Evolutionary conservation across 2,113 vertebrate genomes (phyloP).

Genomic region (Hystrix cristata): DNA sequence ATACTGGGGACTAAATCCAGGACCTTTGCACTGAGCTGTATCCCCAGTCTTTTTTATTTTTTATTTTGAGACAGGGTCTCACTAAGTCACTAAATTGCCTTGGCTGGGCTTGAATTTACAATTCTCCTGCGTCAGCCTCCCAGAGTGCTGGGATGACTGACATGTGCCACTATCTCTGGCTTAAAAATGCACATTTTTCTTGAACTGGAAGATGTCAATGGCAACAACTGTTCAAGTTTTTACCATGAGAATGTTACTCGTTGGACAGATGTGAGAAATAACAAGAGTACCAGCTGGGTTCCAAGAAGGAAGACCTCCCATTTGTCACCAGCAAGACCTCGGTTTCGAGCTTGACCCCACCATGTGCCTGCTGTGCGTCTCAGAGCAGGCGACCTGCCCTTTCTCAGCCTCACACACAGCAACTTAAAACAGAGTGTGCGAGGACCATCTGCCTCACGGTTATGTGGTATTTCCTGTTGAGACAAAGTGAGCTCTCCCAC

Average conservation of each 20-base stretch:
- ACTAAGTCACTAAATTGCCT: neutral
- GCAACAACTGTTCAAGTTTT: neutral
- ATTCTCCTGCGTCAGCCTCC: neutral
- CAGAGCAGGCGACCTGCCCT: neutral
- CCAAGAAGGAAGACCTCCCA: neutral
- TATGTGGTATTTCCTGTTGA: neutral
- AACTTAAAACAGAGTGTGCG: no score
- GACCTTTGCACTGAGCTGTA: neutral
- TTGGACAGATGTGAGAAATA: neutral
- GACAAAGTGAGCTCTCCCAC: neutral
- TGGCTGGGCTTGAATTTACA: neutral
- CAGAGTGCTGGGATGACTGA: neutral
- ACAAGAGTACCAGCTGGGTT: neutral
- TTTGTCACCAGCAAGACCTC: neutral
- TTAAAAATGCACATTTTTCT: neutral
- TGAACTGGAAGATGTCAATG: neutral
- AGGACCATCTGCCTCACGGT: rapidly evolving
- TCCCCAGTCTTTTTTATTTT: neutral
- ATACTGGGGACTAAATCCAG: no score
- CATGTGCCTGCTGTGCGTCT: neutral
- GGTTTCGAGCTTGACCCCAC: rapidly evolving
- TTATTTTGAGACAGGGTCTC: neutral
- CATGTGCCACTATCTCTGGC: neutral
- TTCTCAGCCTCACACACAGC: neutral
- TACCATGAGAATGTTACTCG: neutral